Base-by-base conservation (phyloP, 2,113 vertebrate species). In the Lepisosteus osseus region DNA sequence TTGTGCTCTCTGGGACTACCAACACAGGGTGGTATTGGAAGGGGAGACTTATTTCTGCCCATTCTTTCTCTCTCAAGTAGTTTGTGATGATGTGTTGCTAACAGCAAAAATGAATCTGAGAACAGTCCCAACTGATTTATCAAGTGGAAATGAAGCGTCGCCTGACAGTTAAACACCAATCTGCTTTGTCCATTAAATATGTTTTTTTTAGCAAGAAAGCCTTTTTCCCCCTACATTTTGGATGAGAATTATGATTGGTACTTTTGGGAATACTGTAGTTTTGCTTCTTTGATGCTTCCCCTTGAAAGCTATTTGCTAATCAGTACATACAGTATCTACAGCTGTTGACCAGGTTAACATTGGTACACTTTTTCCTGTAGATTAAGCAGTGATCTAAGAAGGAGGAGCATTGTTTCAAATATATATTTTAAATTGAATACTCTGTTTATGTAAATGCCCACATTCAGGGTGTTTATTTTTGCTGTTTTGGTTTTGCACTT, bases 1-100 rank as follows among this genome's bases (percentile, higher is more conserved):
- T 73, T 65, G 68, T 71, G 42, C 55, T 13, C 15, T 43, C 6
- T 54, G 55, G 72, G 64, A 5, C 47, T 51, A 9, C 47, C 47
- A 51, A 51, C 9, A 9, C 11, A 59, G 6, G n/a, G 6, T 59
- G 12, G 57, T 15, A 59, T 59, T 59, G 4, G n/a, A 15, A 15
- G 5, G 57, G 2, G 57, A 59, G 4, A 59, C 11, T 59, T 59
- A 29, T 51, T 51, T 51, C 47, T 6, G 47, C 56, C n/a, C 3
- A 59, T 13, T 29, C 1, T 29, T 59, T 15, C 12, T 15, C 12
- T 3, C 57, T 59, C 3, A 13, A 13, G n/a, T 2, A 59, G 57
- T n/a, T 2, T 6, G 12, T 59, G 12, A n/a, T 59, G 57, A n/a
- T 6, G 8, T 43, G 62, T 40, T 17, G 29, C 7, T 8, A 65